Percentiles rank a stretch among this genome's conserved stretches.
phyloP scores from a whole-genome alignment of 2,888 invertebrate species.

The Chaetogeoica ovagalla region DNA sequence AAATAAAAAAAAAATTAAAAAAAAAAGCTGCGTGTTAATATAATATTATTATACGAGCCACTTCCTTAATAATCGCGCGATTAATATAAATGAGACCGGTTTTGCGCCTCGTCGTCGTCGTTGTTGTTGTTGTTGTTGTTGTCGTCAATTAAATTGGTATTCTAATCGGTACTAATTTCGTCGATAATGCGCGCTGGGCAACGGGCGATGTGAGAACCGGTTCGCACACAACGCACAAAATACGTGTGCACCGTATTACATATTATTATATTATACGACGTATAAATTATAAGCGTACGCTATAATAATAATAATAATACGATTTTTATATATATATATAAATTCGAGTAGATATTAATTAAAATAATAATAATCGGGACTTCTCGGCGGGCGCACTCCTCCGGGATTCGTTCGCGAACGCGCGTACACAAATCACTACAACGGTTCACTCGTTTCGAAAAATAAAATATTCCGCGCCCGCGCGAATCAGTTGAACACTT shows the following conservation, averaged over 20 bases:
- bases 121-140: slow-evolving; percentile 29
- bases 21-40: neutral
- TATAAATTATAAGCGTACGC: neutral
- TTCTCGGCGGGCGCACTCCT: too few species aligned
- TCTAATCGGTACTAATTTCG: slow-evolving; percentile 53
- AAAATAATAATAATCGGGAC: too few species aligned
- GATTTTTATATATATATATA: too few species aligned
- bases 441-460: too few species aligned
- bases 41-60: slow-evolving; percentile 16
- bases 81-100: slow-evolving; percentile 51
- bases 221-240: neutral
- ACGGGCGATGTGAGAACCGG: slow-evolving; percentile 25
- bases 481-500: too few species aligned
- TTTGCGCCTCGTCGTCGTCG: slow-evolving; percentile 29
- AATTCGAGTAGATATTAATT: too few species aligned
- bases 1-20: too few species aligned
- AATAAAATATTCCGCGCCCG: too few species aligned
- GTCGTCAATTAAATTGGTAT: slow-evolving; percentile 52
- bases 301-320: slow-evolving; percentile 22
- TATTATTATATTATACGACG: neutral
- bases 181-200: slow-evolving; percentile 44
- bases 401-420: too few species aligned
- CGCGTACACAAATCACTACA: too few species aligned
- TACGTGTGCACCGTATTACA: too few species aligned
- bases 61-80: slow-evolving; percentile 47